Conservation (phyloP, 1,140 invertebrate genomes). For the Pseudomyrmex sp. region DNA sequence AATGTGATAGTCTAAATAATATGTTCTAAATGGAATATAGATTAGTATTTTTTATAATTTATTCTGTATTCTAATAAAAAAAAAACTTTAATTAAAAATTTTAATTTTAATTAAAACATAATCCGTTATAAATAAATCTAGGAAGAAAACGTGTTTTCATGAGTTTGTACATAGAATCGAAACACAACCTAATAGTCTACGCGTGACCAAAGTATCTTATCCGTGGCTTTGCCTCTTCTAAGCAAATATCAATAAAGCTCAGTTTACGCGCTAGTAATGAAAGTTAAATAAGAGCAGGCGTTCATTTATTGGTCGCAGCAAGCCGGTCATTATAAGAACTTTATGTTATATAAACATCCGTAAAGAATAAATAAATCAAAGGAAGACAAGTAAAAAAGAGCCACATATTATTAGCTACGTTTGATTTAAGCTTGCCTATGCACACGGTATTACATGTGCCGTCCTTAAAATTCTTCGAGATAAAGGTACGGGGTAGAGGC, state of each 20-base stretch:
- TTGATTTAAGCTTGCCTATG: not conserved
- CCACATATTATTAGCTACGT: constrained; percentile 5
- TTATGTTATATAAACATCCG: constrained; percentile 68
- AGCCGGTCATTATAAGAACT: constrained; percentile 54
- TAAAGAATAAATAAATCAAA: constrained; percentile 57
- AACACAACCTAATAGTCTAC: constrained; percentile 55
- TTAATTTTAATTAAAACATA: too few relatives aligned
- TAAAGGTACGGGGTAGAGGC: not conserved
- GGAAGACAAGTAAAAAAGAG: not conserved
- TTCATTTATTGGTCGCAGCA: constrained; percentile 50
- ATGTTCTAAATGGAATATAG: too few relatives aligned
- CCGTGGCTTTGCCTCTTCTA: constrained; percentile 73
- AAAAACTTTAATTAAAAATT: not conserved
- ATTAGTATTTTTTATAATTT: too few relatives aligned
- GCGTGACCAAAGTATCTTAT: constrained; percentile 78
- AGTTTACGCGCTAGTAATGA: constrained; percentile 78
- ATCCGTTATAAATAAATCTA: too few relatives aligned
- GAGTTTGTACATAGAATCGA: not conserved
- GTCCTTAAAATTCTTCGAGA: constrained; percentile 5
- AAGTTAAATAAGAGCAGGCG: constrained; percentile 80
- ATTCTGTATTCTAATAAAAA: not conserved
- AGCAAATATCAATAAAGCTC: constrained; percentile 79
- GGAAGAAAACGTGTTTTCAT: not conserved
- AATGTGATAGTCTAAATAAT: too few relatives aligned
- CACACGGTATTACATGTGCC: not conserved